These are phyloP conservation scores for Strix uralensis DNA, from an alignment of 2,113 vertebrate species.

Conservation along the genomic window DNA sequence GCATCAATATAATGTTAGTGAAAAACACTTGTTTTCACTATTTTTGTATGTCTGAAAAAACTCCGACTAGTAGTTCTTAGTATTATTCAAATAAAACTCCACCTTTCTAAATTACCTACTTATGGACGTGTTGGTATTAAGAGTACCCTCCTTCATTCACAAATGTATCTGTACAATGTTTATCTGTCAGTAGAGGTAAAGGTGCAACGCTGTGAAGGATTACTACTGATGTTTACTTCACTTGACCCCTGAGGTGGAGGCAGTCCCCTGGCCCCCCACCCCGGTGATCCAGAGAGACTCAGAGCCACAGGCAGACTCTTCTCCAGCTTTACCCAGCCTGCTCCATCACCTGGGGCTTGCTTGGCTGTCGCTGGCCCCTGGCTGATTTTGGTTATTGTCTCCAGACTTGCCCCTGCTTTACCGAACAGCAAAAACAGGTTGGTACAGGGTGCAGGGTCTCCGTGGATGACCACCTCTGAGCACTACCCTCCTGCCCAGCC, in stretches of 20 bases:
- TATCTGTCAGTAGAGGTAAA: neutral
- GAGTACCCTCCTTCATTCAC: neutral
- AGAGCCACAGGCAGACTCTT: neutral
- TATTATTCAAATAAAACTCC: neutral
- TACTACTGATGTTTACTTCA: neutral
- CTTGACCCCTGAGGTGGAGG: neutral
- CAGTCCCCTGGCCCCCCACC: neutral
- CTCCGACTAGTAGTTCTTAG: neutral
- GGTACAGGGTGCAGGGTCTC: neutral
- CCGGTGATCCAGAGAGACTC: neutral
- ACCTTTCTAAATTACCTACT: neutral
- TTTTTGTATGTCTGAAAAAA: neutral
- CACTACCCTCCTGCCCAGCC: neutral
- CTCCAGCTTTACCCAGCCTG: neutral
- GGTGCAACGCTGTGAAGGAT: neutral
- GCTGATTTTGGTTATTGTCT: neutral
- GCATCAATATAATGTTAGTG: neutral
- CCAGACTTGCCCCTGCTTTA: neutral
- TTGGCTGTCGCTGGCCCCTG: fast-evolving
- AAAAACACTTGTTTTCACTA: neutral
- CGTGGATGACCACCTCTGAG: no score
- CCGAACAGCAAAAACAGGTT: neutral
- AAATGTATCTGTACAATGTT: fast-evolving
- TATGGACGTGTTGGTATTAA: neutral
- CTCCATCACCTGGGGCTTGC: neutral